Evolutionary conservation across 2,113 vertebrate species (phyloP).

Genomic region (Parus major): DNA sequence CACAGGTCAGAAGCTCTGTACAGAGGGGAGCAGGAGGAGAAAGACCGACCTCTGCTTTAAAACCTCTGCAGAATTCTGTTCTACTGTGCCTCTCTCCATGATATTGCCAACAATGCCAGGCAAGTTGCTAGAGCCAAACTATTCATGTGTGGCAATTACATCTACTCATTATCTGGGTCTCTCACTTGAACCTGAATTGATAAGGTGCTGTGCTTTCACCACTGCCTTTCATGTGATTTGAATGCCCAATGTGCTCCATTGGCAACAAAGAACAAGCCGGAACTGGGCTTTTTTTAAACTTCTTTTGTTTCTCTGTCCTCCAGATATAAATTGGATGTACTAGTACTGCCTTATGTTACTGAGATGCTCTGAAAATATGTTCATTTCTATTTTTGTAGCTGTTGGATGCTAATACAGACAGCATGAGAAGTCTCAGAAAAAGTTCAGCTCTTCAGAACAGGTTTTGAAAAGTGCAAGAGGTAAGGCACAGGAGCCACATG

Average conservation of each 20-base stretch:
- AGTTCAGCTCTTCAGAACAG: neutral
- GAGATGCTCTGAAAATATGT: neutral
- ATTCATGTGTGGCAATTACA: neutral
- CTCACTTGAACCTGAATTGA: neutral
- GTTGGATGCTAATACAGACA: neutral
- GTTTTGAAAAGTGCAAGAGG: neutral
- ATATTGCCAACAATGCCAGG: fast-evolving
- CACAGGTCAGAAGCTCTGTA: neutral
- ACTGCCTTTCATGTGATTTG: neutral
- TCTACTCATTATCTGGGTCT: neutral
- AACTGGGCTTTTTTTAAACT: neutral
- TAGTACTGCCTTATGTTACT: neutral
- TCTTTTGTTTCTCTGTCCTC: neutral
- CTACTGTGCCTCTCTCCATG: neutral
- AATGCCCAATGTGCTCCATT: neutral
- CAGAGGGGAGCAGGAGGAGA: neutral
- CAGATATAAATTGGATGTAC: neutral
- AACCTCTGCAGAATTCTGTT: neutral
- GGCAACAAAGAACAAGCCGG: neutral
- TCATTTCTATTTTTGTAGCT: neutral
- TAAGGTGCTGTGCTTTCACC: neutral
- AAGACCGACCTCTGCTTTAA: neutral
- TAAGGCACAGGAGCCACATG: neutral
- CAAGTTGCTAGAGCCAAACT: neutral
- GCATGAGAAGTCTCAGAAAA: neutral